These are phyloP conservation scores for human DNA, from an alignment of 2,113 vertebrate genomes.

Conservation along the genomic window GRCh38 chr15:100075501-100076000, in stretches of 20 bases:
- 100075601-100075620: background rate
- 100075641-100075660: background rate
- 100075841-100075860: background rate
- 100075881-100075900: background rate
- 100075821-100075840: background rate
- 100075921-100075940: background rate
- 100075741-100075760: background rate
- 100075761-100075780: background rate
- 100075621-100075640: background rate
- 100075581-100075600: background rate
- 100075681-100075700: background rate
- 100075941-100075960: background rate
- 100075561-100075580: background rate
- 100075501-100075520: background rate
- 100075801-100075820: background rate
- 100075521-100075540: background rate
- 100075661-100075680: background rate
- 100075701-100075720: background rate
- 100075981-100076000: background rate
- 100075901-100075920: background rate
- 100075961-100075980: background rate
- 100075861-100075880: background rate
- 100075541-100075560: background rate
- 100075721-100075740: background rate
- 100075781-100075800: background rate